Evolutionary conservation across 2,797 vertebrate genomes (phyloP).

Genomic region (Eleutherodactylus coqui): DNA sequence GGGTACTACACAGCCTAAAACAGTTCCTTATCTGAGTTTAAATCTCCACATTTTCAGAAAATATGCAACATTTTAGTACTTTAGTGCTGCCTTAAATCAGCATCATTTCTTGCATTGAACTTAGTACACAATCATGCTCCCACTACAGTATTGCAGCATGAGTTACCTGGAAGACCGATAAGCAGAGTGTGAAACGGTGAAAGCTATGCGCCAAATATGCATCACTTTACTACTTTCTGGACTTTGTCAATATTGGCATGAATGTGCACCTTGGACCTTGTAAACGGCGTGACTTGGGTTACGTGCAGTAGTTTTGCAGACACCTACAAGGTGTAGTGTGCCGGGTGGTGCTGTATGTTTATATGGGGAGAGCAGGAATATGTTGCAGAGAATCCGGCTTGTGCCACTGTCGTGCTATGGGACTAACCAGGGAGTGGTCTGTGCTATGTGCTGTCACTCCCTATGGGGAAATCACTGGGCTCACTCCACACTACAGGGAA

Average conservation of each 20-base stretch:
- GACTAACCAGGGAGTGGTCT: conserved; percentile 58
- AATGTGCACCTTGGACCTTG: neutral
- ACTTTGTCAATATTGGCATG: conserved; percentile 1
- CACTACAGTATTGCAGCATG: neutral
- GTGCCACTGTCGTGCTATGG: conserved; percentile 33
- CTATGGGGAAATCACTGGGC: conserved; percentile 39
- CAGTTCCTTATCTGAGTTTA: no score
- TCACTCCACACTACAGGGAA: conserved; percentile 46
- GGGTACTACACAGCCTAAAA: no score
- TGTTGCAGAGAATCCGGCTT: neutral
- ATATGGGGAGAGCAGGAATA: neutral
- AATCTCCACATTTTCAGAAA: neutral
- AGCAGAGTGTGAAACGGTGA: neutral
- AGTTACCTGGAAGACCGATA: neutral
- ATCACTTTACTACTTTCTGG: neutral
- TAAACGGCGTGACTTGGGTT: conserved; percentile 9
- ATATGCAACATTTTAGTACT: neutral
- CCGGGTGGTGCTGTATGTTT: neutral
- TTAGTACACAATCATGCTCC: neutral
- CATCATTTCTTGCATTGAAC: neutral
- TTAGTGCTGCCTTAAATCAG: neutral
- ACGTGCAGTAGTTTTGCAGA: neutral
- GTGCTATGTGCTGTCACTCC: conserved; percentile 35
- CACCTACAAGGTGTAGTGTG: neutral
- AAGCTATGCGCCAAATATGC: neutral